These are phyloP conservation scores for Metallyticus violacea DNA, from an alignment of 2,888 invertebrate species.

Conservation along the genomic window DNA sequence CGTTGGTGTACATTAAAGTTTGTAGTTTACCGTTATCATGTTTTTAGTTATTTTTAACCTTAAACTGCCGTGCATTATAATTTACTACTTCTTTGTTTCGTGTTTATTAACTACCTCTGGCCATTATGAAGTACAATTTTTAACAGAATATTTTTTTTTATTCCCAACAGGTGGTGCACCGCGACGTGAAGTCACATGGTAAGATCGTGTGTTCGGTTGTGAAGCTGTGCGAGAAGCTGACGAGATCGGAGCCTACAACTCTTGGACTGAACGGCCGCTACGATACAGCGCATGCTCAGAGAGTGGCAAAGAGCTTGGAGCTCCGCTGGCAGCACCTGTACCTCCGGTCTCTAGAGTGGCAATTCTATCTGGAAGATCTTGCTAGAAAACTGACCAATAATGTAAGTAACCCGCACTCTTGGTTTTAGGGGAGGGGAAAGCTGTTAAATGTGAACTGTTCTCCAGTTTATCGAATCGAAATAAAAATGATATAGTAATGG, in stretches of 20 bases:
- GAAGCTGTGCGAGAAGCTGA: slow-evolving; percentile 64
- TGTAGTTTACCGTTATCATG: no score
- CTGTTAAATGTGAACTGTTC: no score
- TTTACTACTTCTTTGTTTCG: no score
- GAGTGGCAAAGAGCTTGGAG: slow-evolving; percentile 70
- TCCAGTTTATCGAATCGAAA: no score
- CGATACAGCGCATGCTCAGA: slow-evolving; percentile 43
- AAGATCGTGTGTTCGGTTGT: slow-evolving; percentile 77
- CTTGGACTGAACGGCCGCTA: slow-evolving; percentile 23
- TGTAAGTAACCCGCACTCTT: slow-evolving; percentile 19
- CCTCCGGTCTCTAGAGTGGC: slow-evolving; percentile 87
- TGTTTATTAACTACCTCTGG: no score
- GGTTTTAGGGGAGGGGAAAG: no score
- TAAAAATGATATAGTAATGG: no score
- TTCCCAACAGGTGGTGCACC: slow-evolving; percentile 76
- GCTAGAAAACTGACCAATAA: slow-evolving; percentile 44
- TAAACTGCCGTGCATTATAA: no score
- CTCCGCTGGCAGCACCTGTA: slow-evolving; percentile 88
- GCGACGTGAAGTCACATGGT: slow-evolving; percentile 89
- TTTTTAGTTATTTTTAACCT: no score
- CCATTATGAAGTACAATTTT: no score
- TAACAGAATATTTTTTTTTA: background rate
- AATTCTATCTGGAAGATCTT: slow-evolving; percentile 83
- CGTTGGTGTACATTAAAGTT: no score
- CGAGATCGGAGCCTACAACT: slow-evolving; percentile 18